Conservation (phyloP, 2,888 invertebrate species). For the Andrena praecox region DNA sequence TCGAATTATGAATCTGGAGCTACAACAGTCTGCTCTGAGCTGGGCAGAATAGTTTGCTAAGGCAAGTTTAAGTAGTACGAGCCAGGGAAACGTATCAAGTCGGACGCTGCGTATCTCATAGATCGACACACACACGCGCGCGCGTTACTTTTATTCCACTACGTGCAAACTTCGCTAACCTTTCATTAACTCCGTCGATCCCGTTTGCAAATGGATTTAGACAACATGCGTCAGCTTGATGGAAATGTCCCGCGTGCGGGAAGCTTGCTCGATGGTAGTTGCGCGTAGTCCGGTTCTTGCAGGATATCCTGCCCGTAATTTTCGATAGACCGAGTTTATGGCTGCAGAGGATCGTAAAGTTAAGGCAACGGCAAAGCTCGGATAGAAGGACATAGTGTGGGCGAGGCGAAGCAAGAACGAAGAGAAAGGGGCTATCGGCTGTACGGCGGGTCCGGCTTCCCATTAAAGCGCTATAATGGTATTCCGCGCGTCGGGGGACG, state of each 20-base stretch:
- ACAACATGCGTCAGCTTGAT: conserved; percentile 44
- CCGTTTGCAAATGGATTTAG: conserved; percentile 24
- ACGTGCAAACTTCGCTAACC: background rate
- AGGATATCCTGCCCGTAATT: conserved; percentile 75
- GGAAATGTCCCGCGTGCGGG: conserved; percentile 33
- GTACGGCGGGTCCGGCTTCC: conserved; percentile 42
- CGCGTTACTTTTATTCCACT: background rate
- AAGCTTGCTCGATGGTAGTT: conserved; percentile 39
- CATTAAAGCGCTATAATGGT: conserved; percentile 40
- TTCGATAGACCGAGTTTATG: conserved; percentile 79
- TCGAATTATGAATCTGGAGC: too few relatives aligned
- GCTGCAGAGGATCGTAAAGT: conserved; percentile 70
- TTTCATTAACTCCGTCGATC: conserved; percentile 6
- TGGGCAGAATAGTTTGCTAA: background rate
- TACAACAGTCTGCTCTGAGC: too few relatives aligned
- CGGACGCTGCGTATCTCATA: background rate
- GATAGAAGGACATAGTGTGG: conserved; percentile 40
- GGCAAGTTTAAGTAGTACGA: background rate
- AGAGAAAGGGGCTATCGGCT: conserved; percentile 20
- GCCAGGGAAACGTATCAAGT: background rate
- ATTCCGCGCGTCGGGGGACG: conserved; percentile 6
- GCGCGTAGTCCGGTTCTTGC: conserved; percentile 67
- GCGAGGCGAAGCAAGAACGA: conserved; percentile 25
- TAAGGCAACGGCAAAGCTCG: conserved; percentile 59
- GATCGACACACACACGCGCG: background rate